Evolutionary conservation across 2,113 vertebrate species (phyloP).

Genomic region (Labeo rohita): DNA sequence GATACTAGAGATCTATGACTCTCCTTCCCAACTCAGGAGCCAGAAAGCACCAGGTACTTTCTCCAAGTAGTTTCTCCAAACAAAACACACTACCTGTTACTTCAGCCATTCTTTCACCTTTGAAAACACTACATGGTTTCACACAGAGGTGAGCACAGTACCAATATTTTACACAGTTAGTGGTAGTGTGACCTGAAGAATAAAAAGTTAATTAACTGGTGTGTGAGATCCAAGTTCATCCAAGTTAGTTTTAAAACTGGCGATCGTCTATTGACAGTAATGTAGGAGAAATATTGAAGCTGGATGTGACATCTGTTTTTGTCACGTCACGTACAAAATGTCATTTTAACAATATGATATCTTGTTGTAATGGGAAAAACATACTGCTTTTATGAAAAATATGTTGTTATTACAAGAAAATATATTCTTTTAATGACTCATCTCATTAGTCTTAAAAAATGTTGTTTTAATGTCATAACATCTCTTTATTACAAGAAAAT

Average conservation of each 20-base stretch:
- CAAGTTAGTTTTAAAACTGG: background rate
- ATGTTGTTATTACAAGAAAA: no score
- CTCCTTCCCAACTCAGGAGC: slow-evolving; percentile 94
- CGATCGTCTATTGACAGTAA: background rate
- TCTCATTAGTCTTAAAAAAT: no score
- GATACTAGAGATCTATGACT: slow-evolving; percentile 96
- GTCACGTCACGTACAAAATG: background rate
- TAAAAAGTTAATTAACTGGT: background rate
- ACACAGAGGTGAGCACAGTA: background rate
- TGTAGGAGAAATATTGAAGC: background rate
- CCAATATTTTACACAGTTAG: background rate
- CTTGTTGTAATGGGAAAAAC: background rate
- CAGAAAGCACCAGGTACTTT: slow-evolving; percentile 93
- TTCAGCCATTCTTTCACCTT: background rate
- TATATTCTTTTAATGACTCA: no score
- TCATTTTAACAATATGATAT: background rate
- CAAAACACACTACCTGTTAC: background rate
- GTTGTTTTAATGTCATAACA: no score
- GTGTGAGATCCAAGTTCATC: background rate
- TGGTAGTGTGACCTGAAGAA: background rate
- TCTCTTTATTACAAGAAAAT: no score
- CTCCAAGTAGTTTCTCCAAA: slow-evolving; percentile 79
- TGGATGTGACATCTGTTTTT: background rate
- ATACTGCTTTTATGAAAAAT: no score
- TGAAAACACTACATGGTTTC: background rate